Conservation (phyloP, 2,797 vertebrate genomes). For the Paramormyrops hopkinsi region DNA sequence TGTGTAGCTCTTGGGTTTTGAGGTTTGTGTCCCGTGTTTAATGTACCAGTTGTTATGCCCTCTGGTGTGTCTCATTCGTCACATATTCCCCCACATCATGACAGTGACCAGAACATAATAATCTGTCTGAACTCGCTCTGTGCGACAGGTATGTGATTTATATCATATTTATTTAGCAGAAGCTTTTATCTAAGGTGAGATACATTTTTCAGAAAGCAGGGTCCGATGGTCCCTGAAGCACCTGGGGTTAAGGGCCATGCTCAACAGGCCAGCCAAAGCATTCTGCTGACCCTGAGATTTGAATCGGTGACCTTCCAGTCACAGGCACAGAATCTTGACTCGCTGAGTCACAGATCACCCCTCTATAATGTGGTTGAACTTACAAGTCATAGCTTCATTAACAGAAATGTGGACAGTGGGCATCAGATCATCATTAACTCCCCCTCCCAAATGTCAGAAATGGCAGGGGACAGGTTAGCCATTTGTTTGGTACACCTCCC, state of each 20-base stretch:
- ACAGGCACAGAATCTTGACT: not conserved
- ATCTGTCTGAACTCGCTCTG: not conserved
- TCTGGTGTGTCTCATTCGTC: not conserved
- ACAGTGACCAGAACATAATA: not conserved
- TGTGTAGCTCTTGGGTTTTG: not conserved
- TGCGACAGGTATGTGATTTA: not conserved
- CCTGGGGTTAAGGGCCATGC: not conserved
- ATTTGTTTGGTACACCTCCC: constrained; percentile 24
- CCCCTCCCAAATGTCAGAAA: not conserved
- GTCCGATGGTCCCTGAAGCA: not conserved
- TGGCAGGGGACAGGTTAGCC: not conserved
- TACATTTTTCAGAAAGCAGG: not conserved
- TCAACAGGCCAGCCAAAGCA: not conserved
- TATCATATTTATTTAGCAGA: not conserved
- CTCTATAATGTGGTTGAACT: not conserved
- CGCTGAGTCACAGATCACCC: not conserved
- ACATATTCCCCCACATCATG: not conserved
- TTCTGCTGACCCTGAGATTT: not conserved
- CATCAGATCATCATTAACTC: not conserved
- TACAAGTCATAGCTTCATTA: not conserved
- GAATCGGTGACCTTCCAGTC: not conserved
- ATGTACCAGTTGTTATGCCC: not conserved
- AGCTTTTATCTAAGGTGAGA: not conserved
- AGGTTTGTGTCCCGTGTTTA: not conserved
- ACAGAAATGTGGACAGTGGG: not conserved